A percentile compares a stretch with the other conserved stretches of the same genome.
Evolutionary conservation across 2,113 vertebrate genomes (phyloP).

Genomic region (Stegostoma tigrinum): DNA sequence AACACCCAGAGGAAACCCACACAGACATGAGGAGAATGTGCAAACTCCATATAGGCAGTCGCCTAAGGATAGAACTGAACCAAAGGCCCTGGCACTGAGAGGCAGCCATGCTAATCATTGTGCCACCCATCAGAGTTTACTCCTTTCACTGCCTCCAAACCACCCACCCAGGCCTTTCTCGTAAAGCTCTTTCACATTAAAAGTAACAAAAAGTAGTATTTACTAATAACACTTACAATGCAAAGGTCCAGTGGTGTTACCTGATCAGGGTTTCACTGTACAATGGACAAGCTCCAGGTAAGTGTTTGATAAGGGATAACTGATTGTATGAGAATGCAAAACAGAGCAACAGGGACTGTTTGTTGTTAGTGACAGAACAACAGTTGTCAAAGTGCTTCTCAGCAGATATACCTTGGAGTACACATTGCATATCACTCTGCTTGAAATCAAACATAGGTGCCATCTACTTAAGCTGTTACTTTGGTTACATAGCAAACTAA

Average conservation of each 20-base stretch:
- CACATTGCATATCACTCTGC: background rate
- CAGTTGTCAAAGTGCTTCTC: background rate
- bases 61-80: too few species aligned
- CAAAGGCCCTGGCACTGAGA: too few species aligned
- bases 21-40: too few species aligned
- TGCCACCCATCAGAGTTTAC: background rate
- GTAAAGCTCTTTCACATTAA: background rate
- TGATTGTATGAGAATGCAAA: background rate
- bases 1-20: too few species aligned
- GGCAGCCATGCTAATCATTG: too few species aligned
- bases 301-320: background rate
- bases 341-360: background rate
- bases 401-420: background rate
- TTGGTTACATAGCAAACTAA: background rate
- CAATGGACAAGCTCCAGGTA: background rate
- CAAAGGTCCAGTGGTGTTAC: background rate
- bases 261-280: background rate
- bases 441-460: background rate
- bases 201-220: background rate
- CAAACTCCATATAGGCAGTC: too few species aligned
- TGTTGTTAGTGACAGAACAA: slow-evolving; percentile 1
- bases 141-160: background rate
- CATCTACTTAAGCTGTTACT: background rate
- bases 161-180: background rate
- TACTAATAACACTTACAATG: background rate